These are phyloP conservation scores for Zootoca vivipara DNA, from an alignment of 2,113 vertebrate genomes.

Conservation along the genomic window DNA sequence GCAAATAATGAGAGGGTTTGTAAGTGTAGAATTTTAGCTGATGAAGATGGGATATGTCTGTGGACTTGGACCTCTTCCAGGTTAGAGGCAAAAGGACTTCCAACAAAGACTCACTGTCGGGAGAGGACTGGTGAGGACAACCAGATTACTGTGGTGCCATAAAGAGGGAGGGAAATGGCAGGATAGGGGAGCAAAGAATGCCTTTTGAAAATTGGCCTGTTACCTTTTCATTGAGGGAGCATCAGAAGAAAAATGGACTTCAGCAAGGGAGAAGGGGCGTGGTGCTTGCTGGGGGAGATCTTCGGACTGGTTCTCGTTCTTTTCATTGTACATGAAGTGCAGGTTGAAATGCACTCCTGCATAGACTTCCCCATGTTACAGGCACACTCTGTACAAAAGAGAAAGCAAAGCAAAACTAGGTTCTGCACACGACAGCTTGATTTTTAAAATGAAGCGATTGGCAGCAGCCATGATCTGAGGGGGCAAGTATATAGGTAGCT, in stretches of 20 bases:
- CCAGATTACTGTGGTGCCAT: background rate
- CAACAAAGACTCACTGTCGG: background rate
- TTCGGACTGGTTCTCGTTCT: background rate
- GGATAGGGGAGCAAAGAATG: background rate
- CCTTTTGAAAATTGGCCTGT: background rate
- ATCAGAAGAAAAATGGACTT: background rate
- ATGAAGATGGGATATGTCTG: background rate
- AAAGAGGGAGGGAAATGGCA: constrained; percentile 5
- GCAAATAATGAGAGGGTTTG: constrained; percentile 22
- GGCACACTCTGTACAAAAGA: too few relatives aligned
- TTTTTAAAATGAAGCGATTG: background rate
- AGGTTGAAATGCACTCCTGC: background rate
- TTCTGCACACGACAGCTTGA: too few relatives aligned
- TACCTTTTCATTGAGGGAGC: background rate
- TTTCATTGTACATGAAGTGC: background rate
- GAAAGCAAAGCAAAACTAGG: background rate
- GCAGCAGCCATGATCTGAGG: too few relatives aligned
- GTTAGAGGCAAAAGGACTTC: background rate
- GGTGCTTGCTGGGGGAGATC: background rate
- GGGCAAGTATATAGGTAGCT: background rate
- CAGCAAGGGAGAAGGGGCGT: background rate
- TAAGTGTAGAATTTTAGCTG: constrained; percentile 20
- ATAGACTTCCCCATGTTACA: background rate
- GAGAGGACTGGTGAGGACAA: background rate
- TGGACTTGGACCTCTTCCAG: background rate